Conservation (phyloP, 2,113 vertebrate genomes). For the Eulacestoma nigropectus region DNA sequence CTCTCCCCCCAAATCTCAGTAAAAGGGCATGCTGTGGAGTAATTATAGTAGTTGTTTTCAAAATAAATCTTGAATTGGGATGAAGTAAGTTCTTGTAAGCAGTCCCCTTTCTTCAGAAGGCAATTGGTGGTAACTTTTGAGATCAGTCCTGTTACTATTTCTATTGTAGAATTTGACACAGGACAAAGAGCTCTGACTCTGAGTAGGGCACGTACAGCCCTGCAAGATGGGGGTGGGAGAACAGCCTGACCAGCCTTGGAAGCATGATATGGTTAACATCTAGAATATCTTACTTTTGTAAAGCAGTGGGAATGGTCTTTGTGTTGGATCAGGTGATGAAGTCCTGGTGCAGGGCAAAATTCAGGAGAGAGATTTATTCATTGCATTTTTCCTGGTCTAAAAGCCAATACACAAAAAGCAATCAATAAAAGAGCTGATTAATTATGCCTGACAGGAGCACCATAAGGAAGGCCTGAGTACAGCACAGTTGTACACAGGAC, state of each 20-base stretch:
- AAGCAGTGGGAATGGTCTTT: background rate
- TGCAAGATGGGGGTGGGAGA: background rate
- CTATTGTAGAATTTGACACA: background rate
- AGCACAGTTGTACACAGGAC: background rate
- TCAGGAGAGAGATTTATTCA: background rate
- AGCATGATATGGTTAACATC: background rate
- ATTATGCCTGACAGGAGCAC: slow-evolving; percentile 16
- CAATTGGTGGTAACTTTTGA: background rate
- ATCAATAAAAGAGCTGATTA: slow-evolving; percentile 4
- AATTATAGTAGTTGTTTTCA: background rate
- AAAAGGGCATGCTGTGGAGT: background rate
- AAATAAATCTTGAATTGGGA: background rate
- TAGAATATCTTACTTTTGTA: background rate
- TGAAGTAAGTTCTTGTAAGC: background rate
- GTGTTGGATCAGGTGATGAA: background rate
- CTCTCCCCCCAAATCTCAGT: background rate
- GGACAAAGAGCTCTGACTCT: background rate
- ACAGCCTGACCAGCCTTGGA: background rate
- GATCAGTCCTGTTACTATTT: background rate
- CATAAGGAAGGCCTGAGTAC: background rate
- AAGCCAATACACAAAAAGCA: background rate
- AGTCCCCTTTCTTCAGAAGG: background rate
- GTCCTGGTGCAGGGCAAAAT: background rate
- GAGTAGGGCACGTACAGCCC: background rate
- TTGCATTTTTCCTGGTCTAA: background rate